Evolutionary conservation across 2,888 invertebrate species (phyloP).

Genomic region (Agrilus cyanescens): DNA sequence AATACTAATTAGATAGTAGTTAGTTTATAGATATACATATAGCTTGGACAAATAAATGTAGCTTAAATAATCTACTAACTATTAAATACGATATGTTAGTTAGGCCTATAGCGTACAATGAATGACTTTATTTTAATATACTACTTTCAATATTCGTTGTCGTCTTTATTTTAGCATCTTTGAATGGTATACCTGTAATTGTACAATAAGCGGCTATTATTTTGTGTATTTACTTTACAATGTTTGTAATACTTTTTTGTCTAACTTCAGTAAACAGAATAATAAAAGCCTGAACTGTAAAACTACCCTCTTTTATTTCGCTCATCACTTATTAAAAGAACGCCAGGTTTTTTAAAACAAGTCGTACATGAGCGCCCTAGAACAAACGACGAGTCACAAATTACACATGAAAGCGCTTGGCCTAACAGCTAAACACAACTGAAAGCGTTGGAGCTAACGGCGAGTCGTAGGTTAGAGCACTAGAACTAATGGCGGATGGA

Average conservation of each 20-base stretch:
- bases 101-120: constrained; percentile 34
- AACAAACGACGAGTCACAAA: too few relatives aligned
- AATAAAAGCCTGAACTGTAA: constrained; percentile 6
- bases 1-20: constrained; percentile 31
- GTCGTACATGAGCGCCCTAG: too few relatives aligned
- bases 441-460: too few relatives aligned
- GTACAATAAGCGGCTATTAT: constrained; percentile 21
- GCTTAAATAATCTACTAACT: constrained; percentile 23
- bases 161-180: constrained; percentile 5
- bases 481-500: too few relatives aligned
- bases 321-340: too few relatives aligned
- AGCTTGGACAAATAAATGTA: constrained; percentile 27
- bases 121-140: constrained; percentile 20
- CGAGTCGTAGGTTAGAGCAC: too few relatives aligned
- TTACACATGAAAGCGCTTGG: too few relatives aligned
- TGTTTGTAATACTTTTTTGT: constrained; percentile 25
- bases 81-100: constrained; percentile 25
- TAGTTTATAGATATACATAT: constrained; percentile 17
- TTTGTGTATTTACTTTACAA: constrained; percentile 22
- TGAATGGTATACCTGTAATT: constrained; percentile 9
- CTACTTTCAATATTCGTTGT: constrained; percentile 10
- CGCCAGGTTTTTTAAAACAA: too few relatives aligned
- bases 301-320: too few relatives aligned
- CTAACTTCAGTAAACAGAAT: constrained; percentile 24
- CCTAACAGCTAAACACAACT: too few relatives aligned